phyloP scores from a whole-genome alignment of 2,888 invertebrate species.

The Drepana falcataria region DNA sequence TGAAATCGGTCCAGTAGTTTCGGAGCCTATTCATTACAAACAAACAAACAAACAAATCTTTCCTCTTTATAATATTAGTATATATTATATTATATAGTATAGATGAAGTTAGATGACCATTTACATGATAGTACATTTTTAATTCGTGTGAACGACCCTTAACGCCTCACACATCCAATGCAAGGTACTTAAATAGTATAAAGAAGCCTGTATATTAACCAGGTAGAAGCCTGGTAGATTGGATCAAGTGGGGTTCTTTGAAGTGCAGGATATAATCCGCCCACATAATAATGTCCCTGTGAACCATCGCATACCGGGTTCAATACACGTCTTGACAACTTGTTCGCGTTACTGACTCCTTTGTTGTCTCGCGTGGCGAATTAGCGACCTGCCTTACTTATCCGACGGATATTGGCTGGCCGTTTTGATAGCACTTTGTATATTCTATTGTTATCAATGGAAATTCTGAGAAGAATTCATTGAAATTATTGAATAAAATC shows the following conservation, averaged over 20 bases:
- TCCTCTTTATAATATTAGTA: no score
- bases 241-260: background rate
- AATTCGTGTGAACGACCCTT: no score
- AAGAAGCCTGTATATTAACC: background rate
- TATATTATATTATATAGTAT: no score
- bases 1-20: no score
- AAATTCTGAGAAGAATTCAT: no score
- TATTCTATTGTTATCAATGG: background rate
- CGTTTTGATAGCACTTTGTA: background rate
- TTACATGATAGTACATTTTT: no score
- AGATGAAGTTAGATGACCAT: no score
- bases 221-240: background rate
- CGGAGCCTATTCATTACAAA: no score
- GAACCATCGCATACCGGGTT: slow-evolving; percentile 11
- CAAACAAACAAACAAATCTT: no score
- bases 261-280: slow-evolving; percentile 12
- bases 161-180: no score
- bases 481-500: background rate
- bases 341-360: slow-evolving; percentile 25
- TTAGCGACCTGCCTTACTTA: slow-evolving; percentile 2
- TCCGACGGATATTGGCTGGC: slow-evolving; percentile 8
- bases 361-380: slow-evolving; percentile 35
- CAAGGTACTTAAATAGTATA: no score
- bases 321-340: slow-evolving; percentile 22
- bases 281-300: slow-evolving; percentile 12